A percentile compares a stretch with the other conserved stretches of the same genome.
These are phyloP conservation scores for Heliconius congener DNA, from an alignment of 1,140 invertebrate species.

Conservation along the genomic window DNA sequence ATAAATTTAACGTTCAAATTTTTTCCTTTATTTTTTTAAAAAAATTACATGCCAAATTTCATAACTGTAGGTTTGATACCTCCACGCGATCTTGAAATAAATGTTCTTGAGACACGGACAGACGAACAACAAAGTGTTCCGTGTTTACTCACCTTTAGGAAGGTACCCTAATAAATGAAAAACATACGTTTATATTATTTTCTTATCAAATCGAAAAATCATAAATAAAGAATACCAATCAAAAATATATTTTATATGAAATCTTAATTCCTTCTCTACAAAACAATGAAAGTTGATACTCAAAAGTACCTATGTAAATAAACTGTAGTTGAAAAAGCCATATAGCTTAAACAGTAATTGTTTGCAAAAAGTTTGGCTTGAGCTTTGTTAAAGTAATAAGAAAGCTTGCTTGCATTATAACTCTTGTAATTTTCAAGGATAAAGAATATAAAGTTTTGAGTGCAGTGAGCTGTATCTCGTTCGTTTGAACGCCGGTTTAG, in stretches of 20 bases:
- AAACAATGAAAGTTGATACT: not conserved
- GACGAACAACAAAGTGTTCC: too few relatives aligned
- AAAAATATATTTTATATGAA: not conserved
- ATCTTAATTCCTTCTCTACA: not conserved
- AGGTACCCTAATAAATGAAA: too few relatives aligned
- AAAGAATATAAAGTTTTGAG: conserved; percentile 34
- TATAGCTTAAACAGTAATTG: not conserved
- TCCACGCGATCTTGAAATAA: too few relatives aligned
- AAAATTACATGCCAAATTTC: too few relatives aligned
- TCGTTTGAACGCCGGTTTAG: conserved; percentile 15
- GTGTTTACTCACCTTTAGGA: too few relatives aligned
- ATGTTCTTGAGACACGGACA: too few relatives aligned
- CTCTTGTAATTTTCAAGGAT: conserved; percentile 24
- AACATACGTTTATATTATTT: not conserved
- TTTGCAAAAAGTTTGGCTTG: conserved; percentile 21
- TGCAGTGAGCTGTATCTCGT: conserved; percentile 26
- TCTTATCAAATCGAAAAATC: not conserved
- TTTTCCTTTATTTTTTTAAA: too few relatives aligned
- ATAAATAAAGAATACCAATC: too few relatives aligned
- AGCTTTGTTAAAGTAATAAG: conserved; percentile 29
- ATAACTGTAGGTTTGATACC: too few relatives aligned
- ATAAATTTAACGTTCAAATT: too few relatives aligned
- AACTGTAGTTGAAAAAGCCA: not conserved
- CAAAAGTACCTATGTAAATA: not conserved
- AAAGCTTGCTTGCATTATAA: conserved; percentile 29